A percentile compares a stretch with the other conserved stretches of the same genome.
These are phyloP conservation scores for Chrysolina americana DNA, from an alignment of 2,888 invertebrate genomes.

Conservation along the genomic window DNA sequence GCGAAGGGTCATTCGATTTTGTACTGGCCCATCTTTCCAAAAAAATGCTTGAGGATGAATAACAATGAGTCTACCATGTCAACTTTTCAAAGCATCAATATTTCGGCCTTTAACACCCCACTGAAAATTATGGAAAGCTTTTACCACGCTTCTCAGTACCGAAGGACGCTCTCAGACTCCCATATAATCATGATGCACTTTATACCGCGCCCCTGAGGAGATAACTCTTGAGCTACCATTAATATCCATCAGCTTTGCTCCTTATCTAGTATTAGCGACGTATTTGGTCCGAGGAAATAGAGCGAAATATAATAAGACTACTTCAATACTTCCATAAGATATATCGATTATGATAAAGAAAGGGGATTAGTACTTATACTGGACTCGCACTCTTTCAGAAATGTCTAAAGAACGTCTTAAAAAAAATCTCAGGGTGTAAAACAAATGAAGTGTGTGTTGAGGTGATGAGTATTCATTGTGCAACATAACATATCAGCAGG, in stretches of 20 bases:
- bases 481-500: too few species aligned
- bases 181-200: constrained; percentile 15
- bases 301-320: not conserved
- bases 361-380: too few species aligned
- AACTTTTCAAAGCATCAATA: not conserved
- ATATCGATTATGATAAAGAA: too few species aligned
- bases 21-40: too few species aligned
- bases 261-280: not conserved
- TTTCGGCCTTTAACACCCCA: not conserved
- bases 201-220: constrained; percentile 4
- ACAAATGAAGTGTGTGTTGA: too few species aligned
- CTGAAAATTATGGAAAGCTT: not conserved
- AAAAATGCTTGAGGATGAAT: too few species aligned
- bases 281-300: constrained; percentile 7
- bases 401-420: too few species aligned
- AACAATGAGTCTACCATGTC: too few species aligned
- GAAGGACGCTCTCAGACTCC: not conserved
- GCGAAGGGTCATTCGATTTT: too few species aligned
- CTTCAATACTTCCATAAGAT: not conserved
- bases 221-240: constrained; percentile 7
- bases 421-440: too few species aligned
- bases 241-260: constrained; percentile 18
- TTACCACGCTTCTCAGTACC: not conserved
- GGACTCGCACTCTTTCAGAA: too few species aligned
- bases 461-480: too few species aligned